Conservation (phyloP, 2,113 vertebrate genomes). For the Copsychus sechellarum region DNA sequence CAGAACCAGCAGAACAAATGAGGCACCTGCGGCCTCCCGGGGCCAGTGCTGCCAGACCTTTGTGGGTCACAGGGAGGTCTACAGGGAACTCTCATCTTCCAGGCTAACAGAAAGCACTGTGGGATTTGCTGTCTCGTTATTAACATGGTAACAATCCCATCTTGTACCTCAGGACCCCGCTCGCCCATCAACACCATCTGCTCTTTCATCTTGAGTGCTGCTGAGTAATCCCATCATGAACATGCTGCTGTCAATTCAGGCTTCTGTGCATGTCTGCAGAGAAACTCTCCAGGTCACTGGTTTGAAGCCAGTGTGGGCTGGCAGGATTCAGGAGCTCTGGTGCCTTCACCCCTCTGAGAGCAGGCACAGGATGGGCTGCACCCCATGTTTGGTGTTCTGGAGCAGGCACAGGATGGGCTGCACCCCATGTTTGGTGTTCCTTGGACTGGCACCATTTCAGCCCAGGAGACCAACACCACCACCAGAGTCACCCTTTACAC, state of each 20-base stretch:
- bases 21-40: not conserved
- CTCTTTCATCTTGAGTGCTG: constrained; percentile 36
- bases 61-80: not conserved
- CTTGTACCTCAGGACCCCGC: constrained; percentile 9
- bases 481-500: not conserved
- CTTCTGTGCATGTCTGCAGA: not conserved
- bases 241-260: not conserved
- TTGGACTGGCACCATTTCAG: not conserved
- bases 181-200: constrained; percentile 59
- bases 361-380: not conserved
- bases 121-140: constrained; percentile 44
- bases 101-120: not conserved
- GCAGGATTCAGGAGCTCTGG: accelerated
- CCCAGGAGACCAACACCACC: not conserved
- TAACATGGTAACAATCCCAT: constrained; percentile 36
- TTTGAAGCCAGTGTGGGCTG: not conserved
- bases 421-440: accelerated
- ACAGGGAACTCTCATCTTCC: not conserved
- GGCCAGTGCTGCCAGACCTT: not conserved
- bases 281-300: not conserved
- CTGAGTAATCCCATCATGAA: not conserved
- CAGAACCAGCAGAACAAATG: not conserved
- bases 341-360: not conserved
- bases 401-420: not conserved
- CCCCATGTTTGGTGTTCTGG: accelerated